phyloP scores from a whole-genome alignment of 2,888 invertebrate species.

The Agrotis segetum region DNA sequence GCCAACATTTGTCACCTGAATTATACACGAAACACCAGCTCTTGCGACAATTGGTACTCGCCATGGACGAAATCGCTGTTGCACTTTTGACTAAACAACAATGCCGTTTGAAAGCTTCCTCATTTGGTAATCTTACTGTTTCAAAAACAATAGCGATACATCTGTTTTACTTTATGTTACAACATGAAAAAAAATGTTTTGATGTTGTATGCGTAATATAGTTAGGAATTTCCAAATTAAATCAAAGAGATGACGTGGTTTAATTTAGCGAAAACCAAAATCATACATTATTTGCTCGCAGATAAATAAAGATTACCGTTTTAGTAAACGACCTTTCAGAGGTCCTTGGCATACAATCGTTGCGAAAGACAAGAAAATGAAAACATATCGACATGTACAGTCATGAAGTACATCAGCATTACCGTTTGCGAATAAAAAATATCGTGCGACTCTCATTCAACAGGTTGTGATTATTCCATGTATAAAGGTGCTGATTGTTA shows the following conservation, averaged over 20 bases:
- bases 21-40: slow-evolving; percentile 72
- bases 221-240: slow-evolving; percentile 52
- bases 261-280: slow-evolving; percentile 74
- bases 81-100: slow-evolving; percentile 70
- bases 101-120: slow-evolving; percentile 70
- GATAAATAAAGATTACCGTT: slow-evolving; percentile 90
- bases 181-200: slow-evolving; percentile 25
- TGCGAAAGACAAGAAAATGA: slow-evolving; percentile 83
- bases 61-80: slow-evolving; percentile 71
- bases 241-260: slow-evolving; percentile 71
- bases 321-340: slow-evolving; percentile 86
- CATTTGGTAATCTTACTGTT: slow-evolving; percentile 69
- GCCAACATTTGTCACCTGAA: slow-evolving; percentile 76
- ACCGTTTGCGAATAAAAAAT: slow-evolving; percentile 63
- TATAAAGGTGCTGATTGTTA: slow-evolving; percentile 69
- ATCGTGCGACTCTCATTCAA: slow-evolving; percentile 64
- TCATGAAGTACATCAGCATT: slow-evolving; percentile 41
- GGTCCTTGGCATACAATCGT: slow-evolving; percentile 86
- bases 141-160: slow-evolving; percentile 61
- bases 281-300: slow-evolving; percentile 76
- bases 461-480: slow-evolving; percentile 64
- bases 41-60: slow-evolving; percentile 73
- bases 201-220: slow-evolving; percentile 11
- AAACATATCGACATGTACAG: slow-evolving; percentile 75
- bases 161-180: slow-evolving; percentile 24